These are phyloP conservation scores for Xylophagus ater DNA, from an alignment of 2,888 invertebrate genomes.

Conservation along the genomic window DNA sequence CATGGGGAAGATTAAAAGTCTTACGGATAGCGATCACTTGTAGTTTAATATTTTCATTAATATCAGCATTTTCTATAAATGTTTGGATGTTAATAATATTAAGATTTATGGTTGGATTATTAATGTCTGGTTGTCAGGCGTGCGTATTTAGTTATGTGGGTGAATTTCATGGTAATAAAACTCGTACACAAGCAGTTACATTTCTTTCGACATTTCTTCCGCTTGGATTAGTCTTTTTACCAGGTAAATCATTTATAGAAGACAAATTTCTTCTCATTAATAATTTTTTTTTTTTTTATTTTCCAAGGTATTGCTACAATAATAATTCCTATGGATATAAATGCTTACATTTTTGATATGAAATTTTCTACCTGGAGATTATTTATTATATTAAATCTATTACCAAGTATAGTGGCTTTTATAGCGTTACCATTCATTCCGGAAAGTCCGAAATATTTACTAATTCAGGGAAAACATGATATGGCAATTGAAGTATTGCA, in stretches of 20 bases:
- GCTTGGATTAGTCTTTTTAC: constrained; percentile 44
- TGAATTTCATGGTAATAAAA: constrained; percentile 44
- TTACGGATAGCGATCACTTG: constrained; percentile 43
- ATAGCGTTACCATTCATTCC: constrained; percentile 51
- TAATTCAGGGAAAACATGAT: constrained; percentile 48
- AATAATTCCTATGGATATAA: constrained; percentile 50
- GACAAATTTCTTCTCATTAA: not conserved
- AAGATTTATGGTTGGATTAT: constrained; percentile 55
- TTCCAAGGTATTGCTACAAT: constrained; percentile 54
- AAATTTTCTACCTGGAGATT: constrained; percentile 63
- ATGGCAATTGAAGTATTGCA: constrained; percentile 50
- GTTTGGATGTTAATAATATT: constrained; percentile 48
- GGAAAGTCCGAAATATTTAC: constrained; percentile 69
- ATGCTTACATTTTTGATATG: constrained; percentile 42
- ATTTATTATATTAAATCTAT: constrained; percentile 51
- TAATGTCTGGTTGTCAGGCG: constrained; percentile 41
- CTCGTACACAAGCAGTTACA: constrained; percentile 44
- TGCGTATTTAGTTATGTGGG: constrained; percentile 49
- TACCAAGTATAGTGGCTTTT: constrained; percentile 44
- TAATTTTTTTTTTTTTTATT: not conserved
- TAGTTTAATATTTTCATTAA: constrained; percentile 44
- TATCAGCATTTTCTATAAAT: constrained; percentile 49
- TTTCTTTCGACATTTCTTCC: constrained; percentile 48
- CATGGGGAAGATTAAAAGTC: constrained; percentile 53
- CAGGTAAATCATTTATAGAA: constrained; percentile 38